Conservation (phyloP, 2,113 vertebrate genomes). For the Xiphophorus maculatus region DNA sequence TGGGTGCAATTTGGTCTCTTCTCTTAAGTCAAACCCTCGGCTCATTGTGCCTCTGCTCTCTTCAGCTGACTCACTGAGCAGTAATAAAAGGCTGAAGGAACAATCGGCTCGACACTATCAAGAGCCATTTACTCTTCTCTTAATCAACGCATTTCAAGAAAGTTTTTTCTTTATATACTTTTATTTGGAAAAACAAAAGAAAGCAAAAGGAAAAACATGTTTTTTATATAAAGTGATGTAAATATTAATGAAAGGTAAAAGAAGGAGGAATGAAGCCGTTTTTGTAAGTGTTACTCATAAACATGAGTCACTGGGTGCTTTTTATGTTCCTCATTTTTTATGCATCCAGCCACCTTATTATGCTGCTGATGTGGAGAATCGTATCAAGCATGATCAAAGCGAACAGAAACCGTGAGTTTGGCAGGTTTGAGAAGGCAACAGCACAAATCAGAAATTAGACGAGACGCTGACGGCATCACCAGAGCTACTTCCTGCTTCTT, state of each 20-base stretch:
- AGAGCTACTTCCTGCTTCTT: slow-evolving; percentile 3
- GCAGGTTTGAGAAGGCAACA: slow-evolving; percentile 23
- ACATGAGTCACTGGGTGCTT: slow-evolving; percentile 14
- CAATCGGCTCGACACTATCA: slow-evolving; percentile 38
- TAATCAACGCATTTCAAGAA: background rate
- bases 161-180: background rate
- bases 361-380: slow-evolving; percentile 19
- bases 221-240: background rate
- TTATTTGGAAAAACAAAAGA: background rate
- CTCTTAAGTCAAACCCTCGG: slow-evolving; percentile 28
- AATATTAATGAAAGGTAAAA: background rate
- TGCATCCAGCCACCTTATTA: slow-evolving; percentile 24
- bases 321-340: slow-evolving; percentile 28
- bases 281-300: background rate
- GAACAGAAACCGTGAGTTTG: slow-evolving; percentile 23
- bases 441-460: background rate
- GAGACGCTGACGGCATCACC: background rate
- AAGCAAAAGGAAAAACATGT: background rate
- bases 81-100: slow-evolving; percentile 27
- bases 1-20: slow-evolving; percentile 23
- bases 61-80: slow-evolving; percentile 28
- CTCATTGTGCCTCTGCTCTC: slow-evolving; percentile 21
- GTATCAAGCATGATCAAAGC: slow-evolving; percentile 27
- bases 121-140: slow-evolving; percentile 40
- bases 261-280: background rate